A percentile compares a stretch with the other conserved stretches of the same genome.
These are phyloP conservation scores for Adineta ricciae DNA, from an alignment of 2,888 invertebrate genomes.

Conservation along the genomic window DNA sequence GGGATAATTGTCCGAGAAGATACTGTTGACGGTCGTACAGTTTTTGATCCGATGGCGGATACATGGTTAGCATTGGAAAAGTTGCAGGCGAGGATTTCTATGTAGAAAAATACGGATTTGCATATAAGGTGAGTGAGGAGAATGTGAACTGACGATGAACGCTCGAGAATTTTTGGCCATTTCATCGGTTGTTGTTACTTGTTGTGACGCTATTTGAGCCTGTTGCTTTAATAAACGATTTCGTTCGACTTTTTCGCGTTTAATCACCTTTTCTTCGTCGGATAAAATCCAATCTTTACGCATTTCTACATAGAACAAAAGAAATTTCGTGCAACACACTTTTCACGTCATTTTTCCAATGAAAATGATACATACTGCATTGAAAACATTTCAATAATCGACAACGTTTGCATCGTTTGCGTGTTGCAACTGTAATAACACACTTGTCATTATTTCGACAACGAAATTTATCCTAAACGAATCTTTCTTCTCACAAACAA, in stretches of 20 bases:
- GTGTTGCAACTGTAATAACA: background rate
- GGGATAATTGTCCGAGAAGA: background rate
- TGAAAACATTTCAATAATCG: background rate
- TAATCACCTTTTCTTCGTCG: background rate
- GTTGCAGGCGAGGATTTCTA: background rate
- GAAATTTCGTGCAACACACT: background rate
- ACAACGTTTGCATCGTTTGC: constrained; percentile 7
- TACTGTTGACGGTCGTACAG: background rate
- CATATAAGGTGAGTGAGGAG: too few relatives aligned
- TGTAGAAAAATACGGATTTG: background rate
- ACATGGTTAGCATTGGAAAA: background rate
- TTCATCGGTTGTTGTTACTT: too few relatives aligned
- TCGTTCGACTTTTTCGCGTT: background rate
- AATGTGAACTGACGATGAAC: too few relatives aligned
- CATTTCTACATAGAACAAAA: constrained; percentile 3
- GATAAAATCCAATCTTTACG: constrained; percentile 12
- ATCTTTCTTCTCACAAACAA: background rate
- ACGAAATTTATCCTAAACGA: constrained; percentile 12
- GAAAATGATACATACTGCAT: background rate
- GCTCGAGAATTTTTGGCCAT: too few relatives aligned
- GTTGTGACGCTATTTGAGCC: background rate
- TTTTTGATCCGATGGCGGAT: background rate
- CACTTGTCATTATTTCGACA: background rate
- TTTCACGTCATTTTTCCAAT: background rate
- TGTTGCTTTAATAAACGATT: background rate